Base-by-base conservation (phyloP, 2,797 vertebrate genomes). In the Astyanax mexicanus region DNA sequence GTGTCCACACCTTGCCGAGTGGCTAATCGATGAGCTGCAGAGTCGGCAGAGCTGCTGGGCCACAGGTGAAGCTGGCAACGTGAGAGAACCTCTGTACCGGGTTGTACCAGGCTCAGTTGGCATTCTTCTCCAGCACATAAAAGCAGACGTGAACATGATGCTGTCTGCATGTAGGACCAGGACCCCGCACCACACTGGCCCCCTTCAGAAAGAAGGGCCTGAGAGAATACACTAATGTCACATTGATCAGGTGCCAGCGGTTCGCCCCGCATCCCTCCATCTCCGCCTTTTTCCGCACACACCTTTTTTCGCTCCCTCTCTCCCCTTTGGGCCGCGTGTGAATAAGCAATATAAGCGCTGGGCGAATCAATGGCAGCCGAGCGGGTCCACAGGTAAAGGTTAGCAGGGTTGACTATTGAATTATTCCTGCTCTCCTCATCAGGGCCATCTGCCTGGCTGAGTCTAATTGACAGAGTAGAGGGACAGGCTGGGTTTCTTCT, bases 331-430 rank as follows among this genome's bases (percentile, higher is more conserved):
- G 86, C 77, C 72, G 67, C 84, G 79, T 87, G 87, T 90, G 91
- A 87, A 89, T 90, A 89, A 90, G 88, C 87, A 89, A n/a, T n/a
- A n/a, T n/a, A n/a, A 89, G 89, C 85, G 75, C 83, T 58, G 86
- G 57, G 78, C 82, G 84, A 92, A 93, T 93, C 91, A 91, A 92
- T 93, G 92, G 86, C 89, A 86, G 88, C 78, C 80, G 86, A 86
- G 89, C 90, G 88, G 87, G 87, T 91, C 93, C 83, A 91, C 92
- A 93, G 91, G 92, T 93, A 93, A 93, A 92, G 92, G 93, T 93
- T 91, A 91, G 87, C 86, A 81, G 90, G 90, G 91, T 92, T 90
- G 89, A 88, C 88, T 91, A 90, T 90, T 93, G 90, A 93, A 93
- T 93, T 92, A 93, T 93, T 93, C 89, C 90, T 91, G 86, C 89